Percentiles rank a stretch among this genome's conserved stretches.
phyloP scores from a whole-genome alignment of 2,113 vertebrate species.

The Lamprologus lemairii region DNA sequence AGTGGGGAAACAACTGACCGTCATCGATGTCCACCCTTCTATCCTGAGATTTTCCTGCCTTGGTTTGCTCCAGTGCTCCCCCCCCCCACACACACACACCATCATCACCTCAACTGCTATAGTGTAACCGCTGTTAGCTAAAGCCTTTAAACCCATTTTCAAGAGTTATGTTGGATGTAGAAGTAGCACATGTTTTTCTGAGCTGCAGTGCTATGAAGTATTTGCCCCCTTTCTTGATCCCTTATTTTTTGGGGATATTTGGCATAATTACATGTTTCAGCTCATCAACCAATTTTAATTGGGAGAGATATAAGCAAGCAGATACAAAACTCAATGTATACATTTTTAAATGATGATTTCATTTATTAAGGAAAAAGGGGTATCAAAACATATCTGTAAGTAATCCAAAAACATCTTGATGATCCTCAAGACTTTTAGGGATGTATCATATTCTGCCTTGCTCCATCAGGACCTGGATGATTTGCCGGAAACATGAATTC shows the following conservation, averaged over 20 bases:
- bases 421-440: not conserved
- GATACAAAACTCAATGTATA: not conserved
- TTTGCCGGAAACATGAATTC: not conserved
- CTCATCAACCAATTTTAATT: not conserved
- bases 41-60: not conserved
- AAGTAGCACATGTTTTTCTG: not conserved
- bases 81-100: accelerated
- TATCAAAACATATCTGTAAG: not conserved
- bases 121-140: not conserved
- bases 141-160: conserved; percentile 19
- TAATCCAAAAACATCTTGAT: not conserved
- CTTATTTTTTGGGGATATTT: not conserved
- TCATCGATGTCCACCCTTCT: conserved; percentile 21
- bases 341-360: not conserved
- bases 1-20: conserved; percentile 44
- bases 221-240: not conserved
- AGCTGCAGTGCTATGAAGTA: not conserved
- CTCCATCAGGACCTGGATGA: not conserved
- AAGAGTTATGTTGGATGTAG: not conserved
- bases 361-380: not conserved
- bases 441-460: not conserved
- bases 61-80: not conserved
- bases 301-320: not conserved
- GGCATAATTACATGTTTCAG: not conserved
- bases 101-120: not conserved